Evolutionary conservation across 92 coral and sea anemone genomes (phyloP).

Genomic region (Phenganax marumi): DNA sequence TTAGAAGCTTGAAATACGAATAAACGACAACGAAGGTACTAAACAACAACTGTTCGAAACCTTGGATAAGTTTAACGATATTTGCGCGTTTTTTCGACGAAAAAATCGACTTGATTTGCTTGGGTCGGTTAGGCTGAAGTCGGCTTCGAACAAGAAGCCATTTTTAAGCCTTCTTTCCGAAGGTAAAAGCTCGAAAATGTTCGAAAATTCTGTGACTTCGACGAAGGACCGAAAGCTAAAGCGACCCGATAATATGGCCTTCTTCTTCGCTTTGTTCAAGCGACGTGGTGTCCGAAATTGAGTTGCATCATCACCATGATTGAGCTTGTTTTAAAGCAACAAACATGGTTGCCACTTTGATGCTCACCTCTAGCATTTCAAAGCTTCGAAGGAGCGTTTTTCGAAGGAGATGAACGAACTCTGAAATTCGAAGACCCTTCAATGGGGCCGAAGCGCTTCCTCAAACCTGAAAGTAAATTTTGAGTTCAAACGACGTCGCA

Average conservation of each 20-base stretch:
- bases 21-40: background rate
- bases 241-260: slow-evolving; percentile 3
- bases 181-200: background rate
- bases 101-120: background rate
- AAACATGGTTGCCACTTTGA: slow-evolving; percentile 22
- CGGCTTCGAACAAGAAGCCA: background rate
- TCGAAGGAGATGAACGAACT: slow-evolving; percentile 14
- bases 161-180: background rate
- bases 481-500: slow-evolving; percentile 8
- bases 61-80: background rate
- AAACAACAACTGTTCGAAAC: background rate
- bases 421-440: slow-evolving; percentile 27
- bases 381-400: slow-evolving; percentile 24
- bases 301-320: slow-evolving; percentile 1
- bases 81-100: background rate
- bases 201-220: background rate
- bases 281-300: background rate
- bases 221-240: slow-evolving; percentile 2
- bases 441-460: slow-evolving; percentile 25
- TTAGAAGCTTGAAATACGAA: slow-evolving; percentile 1
- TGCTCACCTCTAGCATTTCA: slow-evolving; percentile 38
- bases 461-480: slow-evolving; percentile 23
- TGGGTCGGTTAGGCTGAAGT: background rate
- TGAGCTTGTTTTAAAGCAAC: background rate
- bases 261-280: slow-evolving; percentile 14